Conservation (phyloP, 2,888 invertebrate species). For the Syrista parreyssii region DNA sequence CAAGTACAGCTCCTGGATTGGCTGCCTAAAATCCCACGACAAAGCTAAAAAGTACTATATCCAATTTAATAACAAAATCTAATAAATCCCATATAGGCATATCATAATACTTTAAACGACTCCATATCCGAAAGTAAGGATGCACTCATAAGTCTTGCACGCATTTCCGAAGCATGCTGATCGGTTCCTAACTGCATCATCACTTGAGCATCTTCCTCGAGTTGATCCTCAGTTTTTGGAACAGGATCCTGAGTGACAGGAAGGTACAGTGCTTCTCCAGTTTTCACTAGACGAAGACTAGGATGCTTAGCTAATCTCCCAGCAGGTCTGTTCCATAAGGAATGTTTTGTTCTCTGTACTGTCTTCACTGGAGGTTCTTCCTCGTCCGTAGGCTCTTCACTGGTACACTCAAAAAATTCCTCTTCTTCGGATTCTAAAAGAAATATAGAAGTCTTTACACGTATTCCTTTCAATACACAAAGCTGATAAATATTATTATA, state of each 20-base stretch:
- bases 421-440: slow-evolving; percentile 72
- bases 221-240: slow-evolving; percentile 96
- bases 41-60: neutral
- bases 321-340: slow-evolving; percentile 73
- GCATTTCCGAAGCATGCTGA: slow-evolving; percentile 83
- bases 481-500: neutral
- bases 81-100: neutral
- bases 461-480: neutral
- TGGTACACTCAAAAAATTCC: slow-evolving; percentile 86
- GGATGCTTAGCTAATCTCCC: slow-evolving; percentile 79
- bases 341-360: slow-evolving; percentile 59
- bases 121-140: slow-evolving; percentile 97
- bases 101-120: slow-evolving; percentile 84
- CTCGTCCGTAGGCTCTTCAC: slow-evolving; percentile 65
- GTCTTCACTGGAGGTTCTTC: slow-evolving; percentile 62
- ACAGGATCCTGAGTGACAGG: slow-evolving; percentile 92
- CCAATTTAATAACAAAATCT: neutral
- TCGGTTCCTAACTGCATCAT: slow-evolving; percentile 89
- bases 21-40: slow-evolving; percentile 74
- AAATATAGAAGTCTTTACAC: neutral
- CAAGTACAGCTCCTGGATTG: slow-evolving; percentile 90
- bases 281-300: slow-evolving; percentile 74
- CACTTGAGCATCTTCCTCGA: slow-evolving; percentile 92
- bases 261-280: slow-evolving; percentile 80
- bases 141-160: slow-evolving; percentile 95